Conservation (phyloP, 2,888 invertebrate species). For the Sycophila texana region DNA sequence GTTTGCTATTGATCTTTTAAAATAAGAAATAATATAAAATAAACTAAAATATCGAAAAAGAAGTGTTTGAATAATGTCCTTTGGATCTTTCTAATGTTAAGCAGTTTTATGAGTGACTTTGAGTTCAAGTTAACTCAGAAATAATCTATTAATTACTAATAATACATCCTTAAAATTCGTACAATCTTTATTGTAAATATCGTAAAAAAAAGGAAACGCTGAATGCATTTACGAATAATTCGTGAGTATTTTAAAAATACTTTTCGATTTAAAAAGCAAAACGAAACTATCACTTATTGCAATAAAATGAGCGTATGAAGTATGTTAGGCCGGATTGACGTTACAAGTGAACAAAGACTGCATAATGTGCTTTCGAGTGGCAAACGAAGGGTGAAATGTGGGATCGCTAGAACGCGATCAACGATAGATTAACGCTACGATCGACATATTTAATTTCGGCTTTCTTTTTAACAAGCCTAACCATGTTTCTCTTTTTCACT, state of each 20-base stretch:
- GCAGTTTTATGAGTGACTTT: conserved; percentile 20
- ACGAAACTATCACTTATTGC: conserved; percentile 8
- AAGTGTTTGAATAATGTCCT: too few species aligned
- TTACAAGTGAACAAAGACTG: conserved; percentile 22
- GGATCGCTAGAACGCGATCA: conserved; percentile 72
- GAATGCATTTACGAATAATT: conserved; percentile 21
- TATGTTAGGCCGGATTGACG: conserved; percentile 50
- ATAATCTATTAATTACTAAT: conserved; percentile 13
- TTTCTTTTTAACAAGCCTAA: conserved; percentile 31
- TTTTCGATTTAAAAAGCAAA: conserved; percentile 32
- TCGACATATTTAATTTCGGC: conserved; percentile 29
- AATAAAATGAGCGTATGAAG: conserved; percentile 18
- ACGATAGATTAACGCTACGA: conserved; percentile 47
- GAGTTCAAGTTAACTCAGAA: not conserved
- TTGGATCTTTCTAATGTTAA: conserved; percentile 6
- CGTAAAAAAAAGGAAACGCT: conserved; percentile 17
- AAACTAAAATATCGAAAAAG: not conserved
- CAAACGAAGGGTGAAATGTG: conserved; percentile 44
- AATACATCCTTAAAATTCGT: conserved; percentile 28
- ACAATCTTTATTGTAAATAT: conserved; percentile 36
- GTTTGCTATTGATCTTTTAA: conserved; percentile 16
- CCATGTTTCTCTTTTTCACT: conserved; percentile 15
- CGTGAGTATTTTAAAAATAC: conserved; percentile 51
- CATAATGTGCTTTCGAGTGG: conserved; percentile 18
- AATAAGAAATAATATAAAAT: not conserved